Conservation (phyloP, 2,113 vertebrate species). For the Scortum barcoo region DNA sequence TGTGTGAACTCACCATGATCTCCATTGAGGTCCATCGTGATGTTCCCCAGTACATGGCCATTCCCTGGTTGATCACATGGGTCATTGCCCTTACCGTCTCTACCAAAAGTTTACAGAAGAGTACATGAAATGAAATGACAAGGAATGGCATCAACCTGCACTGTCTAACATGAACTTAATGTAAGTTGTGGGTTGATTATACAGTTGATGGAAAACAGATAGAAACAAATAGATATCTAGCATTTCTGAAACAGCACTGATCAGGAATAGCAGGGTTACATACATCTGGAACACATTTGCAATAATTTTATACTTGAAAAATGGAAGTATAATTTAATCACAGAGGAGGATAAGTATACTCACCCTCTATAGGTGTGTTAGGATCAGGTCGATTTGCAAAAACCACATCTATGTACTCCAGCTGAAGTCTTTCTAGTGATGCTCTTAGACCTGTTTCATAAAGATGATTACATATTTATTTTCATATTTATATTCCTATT, state of each 20-base stretch:
- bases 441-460: slow-evolving; percentile 88
- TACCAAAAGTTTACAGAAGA: slow-evolving; percentile 57
- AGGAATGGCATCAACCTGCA: not conserved
- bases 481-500: not conserved
- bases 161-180: not conserved
- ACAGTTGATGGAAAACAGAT: no score
- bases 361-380: slow-evolving; percentile 97
- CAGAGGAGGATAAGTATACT: slow-evolving; percentile 31
- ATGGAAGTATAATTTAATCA: not conserved
- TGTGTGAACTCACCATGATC: slow-evolving; percentile 86
- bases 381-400: slow-evolving; percentile 95
- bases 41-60: slow-evolving; percentile 91
- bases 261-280: no score
- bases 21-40: slow-evolving; percentile 89
- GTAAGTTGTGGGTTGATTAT: not conserved
- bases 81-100: slow-evolving; percentile 91
- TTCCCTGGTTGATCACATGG: slow-evolving; percentile 89
- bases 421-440: slow-evolving; percentile 91
- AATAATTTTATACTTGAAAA: no score
- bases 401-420: slow-evolving; percentile 94
- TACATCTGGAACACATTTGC: no score
- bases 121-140: not conserved
- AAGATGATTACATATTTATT: not conserved
- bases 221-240: no score
- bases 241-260: no score